Conservation (phyloP, 2,797 vertebrate species). For the Gambelia wislizenii region DNA sequence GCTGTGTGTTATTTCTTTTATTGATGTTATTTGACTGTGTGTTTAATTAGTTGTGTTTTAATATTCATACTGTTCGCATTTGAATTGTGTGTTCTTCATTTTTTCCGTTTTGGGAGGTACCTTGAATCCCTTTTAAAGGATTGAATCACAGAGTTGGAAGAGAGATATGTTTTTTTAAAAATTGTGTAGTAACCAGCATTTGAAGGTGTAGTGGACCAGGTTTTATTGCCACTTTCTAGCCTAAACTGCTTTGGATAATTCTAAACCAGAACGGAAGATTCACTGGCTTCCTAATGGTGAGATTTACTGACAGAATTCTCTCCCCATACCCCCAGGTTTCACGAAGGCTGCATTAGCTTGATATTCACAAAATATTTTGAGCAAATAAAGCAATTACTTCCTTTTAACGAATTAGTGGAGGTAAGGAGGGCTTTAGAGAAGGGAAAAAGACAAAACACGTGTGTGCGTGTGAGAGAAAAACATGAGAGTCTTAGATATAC, state of each 20-base stretch:
- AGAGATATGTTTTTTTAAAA: background rate
- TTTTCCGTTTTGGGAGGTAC: background rate
- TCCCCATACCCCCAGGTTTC: background rate
- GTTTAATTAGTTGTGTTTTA: background rate
- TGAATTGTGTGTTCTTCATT: background rate
- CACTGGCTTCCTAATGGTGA: background rate
- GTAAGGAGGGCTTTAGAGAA: background rate
- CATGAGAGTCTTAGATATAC: slow-evolving; percentile 10
- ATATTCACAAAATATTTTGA: slow-evolving; percentile 16
- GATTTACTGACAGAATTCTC: background rate
- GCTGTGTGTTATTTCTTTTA: background rate
- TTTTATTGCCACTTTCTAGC: background rate
- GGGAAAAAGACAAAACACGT: background rate
- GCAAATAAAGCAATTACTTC: slow-evolving; percentile 21
- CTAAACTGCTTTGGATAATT: background rate
- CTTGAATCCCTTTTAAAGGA: background rate
- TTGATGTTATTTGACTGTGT: background rate
- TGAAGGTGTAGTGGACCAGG: background rate
- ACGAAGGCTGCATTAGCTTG: background rate
- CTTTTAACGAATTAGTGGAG: slow-evolving; percentile 15
- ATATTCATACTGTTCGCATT: background rate
- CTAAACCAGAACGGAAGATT: background rate
- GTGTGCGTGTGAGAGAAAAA: background rate
- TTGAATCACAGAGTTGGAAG: too few relatives aligned
- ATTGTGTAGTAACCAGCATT: background rate